Conservation (phyloP, 2,113 vertebrate species). For the Calidris pygmaea region DNA sequence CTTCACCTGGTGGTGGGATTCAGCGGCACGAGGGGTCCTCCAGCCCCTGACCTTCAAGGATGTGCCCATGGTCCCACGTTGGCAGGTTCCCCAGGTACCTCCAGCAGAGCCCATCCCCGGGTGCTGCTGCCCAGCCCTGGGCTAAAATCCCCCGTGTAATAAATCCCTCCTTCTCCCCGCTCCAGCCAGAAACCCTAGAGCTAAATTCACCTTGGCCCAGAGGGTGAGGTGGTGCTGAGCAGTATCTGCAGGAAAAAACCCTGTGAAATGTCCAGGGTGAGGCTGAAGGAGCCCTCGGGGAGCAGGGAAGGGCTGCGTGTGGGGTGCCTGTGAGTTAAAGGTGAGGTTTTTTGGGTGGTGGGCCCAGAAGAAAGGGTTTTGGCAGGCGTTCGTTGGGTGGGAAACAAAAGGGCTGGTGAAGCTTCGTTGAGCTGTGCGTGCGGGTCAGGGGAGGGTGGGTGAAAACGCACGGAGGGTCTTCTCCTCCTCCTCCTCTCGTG, state of each 20-base stretch:
- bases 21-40: background rate
- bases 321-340: fast-evolving
- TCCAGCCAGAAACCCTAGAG: background rate
- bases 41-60: background rate
- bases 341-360: background rate
- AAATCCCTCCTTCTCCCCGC: background rate
- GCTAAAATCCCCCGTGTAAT: background rate
- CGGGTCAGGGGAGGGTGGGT: background rate
- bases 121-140: background rate
- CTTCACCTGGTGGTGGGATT: background rate
- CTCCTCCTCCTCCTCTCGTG: background rate
- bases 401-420: fast-evolving
- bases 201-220: background rate
- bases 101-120: fast-evolving
- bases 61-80: fast-evolving
- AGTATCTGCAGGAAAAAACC: background rate
- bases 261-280: fast-evolving
- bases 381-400: background rate
- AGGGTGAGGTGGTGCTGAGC: background rate
- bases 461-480: fast-evolving
- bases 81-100: background rate
- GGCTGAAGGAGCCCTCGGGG: background rate
- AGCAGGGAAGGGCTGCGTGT: fast-evolving
- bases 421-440: background rate
- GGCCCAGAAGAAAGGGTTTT: background rate